phyloP scores from a whole-genome alignment of 2,888 invertebrate genomes.

The Chaetogeoica ovagalla region DNA sequence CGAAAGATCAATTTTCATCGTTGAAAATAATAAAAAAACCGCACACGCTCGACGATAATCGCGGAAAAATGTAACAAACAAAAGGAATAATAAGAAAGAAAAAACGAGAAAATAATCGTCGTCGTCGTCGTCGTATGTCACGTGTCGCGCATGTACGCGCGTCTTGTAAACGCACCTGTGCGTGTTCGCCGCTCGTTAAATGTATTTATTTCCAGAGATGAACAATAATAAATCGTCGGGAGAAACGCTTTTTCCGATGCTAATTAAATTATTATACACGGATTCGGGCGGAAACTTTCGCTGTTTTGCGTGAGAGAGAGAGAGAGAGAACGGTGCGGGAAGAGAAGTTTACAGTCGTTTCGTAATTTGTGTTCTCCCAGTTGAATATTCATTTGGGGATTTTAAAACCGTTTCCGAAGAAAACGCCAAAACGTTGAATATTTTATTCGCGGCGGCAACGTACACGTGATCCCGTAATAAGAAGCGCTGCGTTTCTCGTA shows the following conservation, averaged over 20 bases:
- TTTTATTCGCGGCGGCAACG: conserved; percentile 27
- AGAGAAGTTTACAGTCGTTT: conserved; percentile 27
- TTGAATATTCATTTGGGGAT: conserved; percentile 48
- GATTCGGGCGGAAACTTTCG: conserved; percentile 24
- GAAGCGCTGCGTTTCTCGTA: not conserved
- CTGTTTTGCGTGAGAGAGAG: not conserved
- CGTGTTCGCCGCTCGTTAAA: conserved; percentile 34
- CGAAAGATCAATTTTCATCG: no score
- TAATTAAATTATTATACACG: conserved; percentile 48
- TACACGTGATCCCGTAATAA: conserved; percentile 6
- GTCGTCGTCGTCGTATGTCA: no score
- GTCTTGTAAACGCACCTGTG: conserved; percentile 20
- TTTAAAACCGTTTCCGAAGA: conserved; percentile 45
- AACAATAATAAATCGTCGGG: conserved; percentile 31
- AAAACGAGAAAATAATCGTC: not conserved
- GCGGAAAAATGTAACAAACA: not conserved
- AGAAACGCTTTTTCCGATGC: conserved; percentile 28
- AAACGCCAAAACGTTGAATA: conserved; percentile 44
- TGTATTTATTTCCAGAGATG: conserved; percentile 24
- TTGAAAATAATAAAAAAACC: no score
- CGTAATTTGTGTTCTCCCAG: conserved; percentile 31
- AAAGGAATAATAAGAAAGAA: not conserved
- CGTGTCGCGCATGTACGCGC: conserved; percentile 5
- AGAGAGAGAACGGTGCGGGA: not conserved
- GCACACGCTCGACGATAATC: no score